Conservation (phyloP, 2,797 vertebrate genomes). For the Todus mexicanus region DNA sequence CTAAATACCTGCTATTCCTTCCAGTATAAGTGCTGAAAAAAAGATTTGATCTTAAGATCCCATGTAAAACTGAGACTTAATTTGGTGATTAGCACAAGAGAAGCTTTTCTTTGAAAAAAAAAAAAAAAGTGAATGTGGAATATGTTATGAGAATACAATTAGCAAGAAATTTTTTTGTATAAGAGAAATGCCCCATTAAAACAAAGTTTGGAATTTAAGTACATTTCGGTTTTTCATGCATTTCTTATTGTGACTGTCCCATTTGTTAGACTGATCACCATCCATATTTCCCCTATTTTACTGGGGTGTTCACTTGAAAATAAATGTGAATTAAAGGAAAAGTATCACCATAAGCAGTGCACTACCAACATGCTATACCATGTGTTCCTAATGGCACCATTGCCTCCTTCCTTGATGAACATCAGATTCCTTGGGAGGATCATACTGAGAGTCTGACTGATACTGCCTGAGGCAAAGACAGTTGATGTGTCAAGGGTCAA, state of each 20-base stretch:
- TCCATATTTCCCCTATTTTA: background rate
- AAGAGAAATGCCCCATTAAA: background rate
- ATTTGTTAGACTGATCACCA: background rate
- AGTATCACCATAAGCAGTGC: background rate
- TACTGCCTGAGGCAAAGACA: background rate
- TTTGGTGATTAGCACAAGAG: background rate
- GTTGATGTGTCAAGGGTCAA: background rate
- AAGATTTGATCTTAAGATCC: background rate
- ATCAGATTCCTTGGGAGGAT: background rate
- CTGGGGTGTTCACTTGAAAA: background rate
- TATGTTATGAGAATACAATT: background rate
- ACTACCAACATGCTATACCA: background rate
- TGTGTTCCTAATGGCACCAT: background rate
- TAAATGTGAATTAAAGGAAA: background rate
- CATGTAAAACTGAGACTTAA: background rate
- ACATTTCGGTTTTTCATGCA: background rate
- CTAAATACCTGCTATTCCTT: background rate
- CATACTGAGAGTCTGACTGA: background rate
- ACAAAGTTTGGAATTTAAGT: background rate
- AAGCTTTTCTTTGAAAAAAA: background rate
- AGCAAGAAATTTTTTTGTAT: background rate
- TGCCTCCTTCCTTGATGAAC: background rate
- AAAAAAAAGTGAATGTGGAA: background rate
- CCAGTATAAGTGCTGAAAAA: background rate
- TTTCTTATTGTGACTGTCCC: background rate